Evolutionary conservation across 2,113 vertebrate species (phyloP), one percentile per base, ranked within the genome.

Genomic region (Hymenochirus boettgeri): DNA sequence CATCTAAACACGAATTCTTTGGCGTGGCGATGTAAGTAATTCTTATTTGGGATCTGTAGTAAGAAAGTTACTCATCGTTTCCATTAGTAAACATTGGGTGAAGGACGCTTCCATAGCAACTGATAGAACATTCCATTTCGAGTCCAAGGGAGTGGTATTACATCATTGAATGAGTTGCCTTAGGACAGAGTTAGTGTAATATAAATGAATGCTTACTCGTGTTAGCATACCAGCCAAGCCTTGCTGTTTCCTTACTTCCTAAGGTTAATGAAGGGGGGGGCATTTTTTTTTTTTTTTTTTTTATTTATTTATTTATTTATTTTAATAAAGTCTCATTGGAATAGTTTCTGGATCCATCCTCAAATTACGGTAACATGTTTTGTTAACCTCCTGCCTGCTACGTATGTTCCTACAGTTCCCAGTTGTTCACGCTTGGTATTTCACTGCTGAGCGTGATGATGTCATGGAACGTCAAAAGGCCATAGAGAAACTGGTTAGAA

Each of bases 1-100:
- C 95, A 51, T 91, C 94, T 77, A 93, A 87, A 69, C 96, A 97
- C 7, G 93, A 98, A 83, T 98, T 99, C 89, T 99, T 96, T 70
- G 96, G 96, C 10, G 93, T 96, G 58, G 92, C 95, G 55, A 91
- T 98, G 96, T 96, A 86, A 95, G 94, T 92, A 69, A 37, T 70
- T 76, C 75, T 78, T 73, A 5, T 80, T 76, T 77, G 79, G 61
- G 63, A 50, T 72, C 47, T 3, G 27, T 55, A 59, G 47, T 69
- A 78, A 76, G 57, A 67, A 62, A 62, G 18, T 57, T 77, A 77
- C 72, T 82, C 17, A 76, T 78, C 53, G 71, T 69, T 52, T 18
- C 58, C 65, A 25, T 64, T 63, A n/a, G 0, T 18, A 56, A 64
- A 46, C 22, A 18, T 55, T 70, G 50, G 18, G 1, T 54, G 52